Evolutionary conservation across 2,888 invertebrate species (phyloP), one percentile per base, ranked within the genome.

Genomic region (Drosophila antonietae): DNA sequence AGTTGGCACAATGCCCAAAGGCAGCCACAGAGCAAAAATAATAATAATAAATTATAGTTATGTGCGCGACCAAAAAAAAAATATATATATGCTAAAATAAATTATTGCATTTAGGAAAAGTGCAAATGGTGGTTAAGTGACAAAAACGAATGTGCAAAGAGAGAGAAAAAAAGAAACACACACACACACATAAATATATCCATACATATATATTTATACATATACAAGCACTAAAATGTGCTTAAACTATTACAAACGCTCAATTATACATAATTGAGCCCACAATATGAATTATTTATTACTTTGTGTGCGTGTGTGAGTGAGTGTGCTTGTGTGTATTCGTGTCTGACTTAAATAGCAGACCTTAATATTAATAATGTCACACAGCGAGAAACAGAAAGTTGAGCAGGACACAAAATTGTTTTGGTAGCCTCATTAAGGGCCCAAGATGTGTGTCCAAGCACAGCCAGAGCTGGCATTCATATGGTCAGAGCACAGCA

Each of bases 1-100:
- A 64, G 68, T 80, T 85, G 83, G 85, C 80, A 73, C 52, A 71
- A 75, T 80, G 81, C 85, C 84, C 78, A 76, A 68, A 52, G 49
- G 78, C 77, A 53, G 52, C 56, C 52, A 52, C 73, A 79, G 74
- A 68, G 72, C 70, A 66, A 75, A 80, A 75, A 68, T 69, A 78
- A 75, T 73, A 81, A 77, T 79, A 70, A 83, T 83, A 85, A 83
- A 83, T 83, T 85, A 81, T 71, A 65, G 68, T 79, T 75, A 67
- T 68, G 68, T 67, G 60, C 67, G 55, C 52, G 46, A 49, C 33
- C 33, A n/a, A n/a, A 41, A 47, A 20, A 41, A 53, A 39, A 20
- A 31, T 15, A 47, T 41, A 52, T 28, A 33, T 2, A 46, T 31
- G 18, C 10, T 5, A 39, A 55, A 28, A 41, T 53, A 78, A 75